These are phyloP conservation scores for Gyps fulvus DNA, from an alignment of 2,113 vertebrate species.

Conservation along the genomic window DNA sequence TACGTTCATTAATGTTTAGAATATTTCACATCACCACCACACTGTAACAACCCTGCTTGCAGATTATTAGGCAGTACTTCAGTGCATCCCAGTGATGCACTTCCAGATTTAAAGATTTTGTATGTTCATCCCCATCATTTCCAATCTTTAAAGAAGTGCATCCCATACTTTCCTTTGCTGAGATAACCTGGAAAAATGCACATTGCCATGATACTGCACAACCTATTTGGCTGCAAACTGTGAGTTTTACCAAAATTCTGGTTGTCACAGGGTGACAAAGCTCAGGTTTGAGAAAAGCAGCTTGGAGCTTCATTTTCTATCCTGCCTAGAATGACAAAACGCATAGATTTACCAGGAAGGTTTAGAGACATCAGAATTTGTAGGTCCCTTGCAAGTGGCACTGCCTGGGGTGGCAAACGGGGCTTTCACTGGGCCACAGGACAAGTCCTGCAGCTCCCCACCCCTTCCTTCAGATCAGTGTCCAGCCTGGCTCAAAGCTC, in stretches of 20 bases:
- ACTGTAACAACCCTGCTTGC: neutral
- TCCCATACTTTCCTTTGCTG: neutral
- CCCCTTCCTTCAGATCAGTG: neutral
- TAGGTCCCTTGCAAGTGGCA: neutral
- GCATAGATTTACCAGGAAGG: neutral
- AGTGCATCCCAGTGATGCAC: neutral
- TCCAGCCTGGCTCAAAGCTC: neutral
- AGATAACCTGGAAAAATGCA: neutral
- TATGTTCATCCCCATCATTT: neutral
- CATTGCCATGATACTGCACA: no score
- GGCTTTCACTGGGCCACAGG: neutral
- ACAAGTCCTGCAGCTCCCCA: fast-evolving
- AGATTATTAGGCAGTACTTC: neutral
- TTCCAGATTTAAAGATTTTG: neutral
- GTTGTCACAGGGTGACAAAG: neutral
- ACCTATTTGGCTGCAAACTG: neutral
- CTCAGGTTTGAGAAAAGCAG: neutral
- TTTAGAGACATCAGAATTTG: neutral
- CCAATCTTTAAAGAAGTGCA: neutral
- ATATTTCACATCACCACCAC: neutral
- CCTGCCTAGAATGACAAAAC: neutral
- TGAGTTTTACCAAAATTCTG: neutral
- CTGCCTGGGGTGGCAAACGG: fast-evolving
- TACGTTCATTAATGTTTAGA: neutral
- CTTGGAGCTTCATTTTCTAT: neutral